Conservation (phyloP, 1,140 invertebrate genomes). For the Augochlora pura region DNA sequence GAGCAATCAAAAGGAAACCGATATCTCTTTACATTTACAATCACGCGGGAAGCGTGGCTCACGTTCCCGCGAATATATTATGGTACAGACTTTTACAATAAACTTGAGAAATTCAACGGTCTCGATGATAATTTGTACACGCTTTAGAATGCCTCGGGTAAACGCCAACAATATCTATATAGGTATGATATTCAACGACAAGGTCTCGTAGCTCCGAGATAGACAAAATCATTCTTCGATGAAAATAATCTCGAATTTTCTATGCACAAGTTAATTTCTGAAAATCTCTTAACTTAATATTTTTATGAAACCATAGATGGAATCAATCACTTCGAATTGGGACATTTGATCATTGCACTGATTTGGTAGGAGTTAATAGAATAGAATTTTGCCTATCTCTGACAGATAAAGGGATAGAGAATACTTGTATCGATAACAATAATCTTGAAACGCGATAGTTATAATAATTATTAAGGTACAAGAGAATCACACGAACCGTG, state of each 20-base stretch:
- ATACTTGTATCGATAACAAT: slow-evolving; percentile 38
- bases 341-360: too few relatives aligned
- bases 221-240: background rate
- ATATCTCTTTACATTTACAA: slow-evolving; percentile 6
- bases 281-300: too few relatives aligned
- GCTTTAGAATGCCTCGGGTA: slow-evolving; percentile 27
- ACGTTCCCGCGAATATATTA: slow-evolving; percentile 13
- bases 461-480: slow-evolving; percentile 69
- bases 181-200: background rate
- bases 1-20: background rate
- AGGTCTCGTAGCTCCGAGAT: slow-evolving; percentile 10
- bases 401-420: slow-evolving; percentile 6
- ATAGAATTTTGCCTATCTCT: too few relatives aligned
- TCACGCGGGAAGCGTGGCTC: background rate
- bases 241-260: too few relatives aligned
- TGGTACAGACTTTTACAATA: slow-evolving; percentile 28
- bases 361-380: too few relatives aligned
- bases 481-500: slow-evolving; percentile 69
- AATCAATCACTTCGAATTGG: too few relatives aligned
- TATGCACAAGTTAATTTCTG: too few relatives aligned
- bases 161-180: background rate
- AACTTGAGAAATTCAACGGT: slow-evolving; percentile 43
- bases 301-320: too few relatives aligned
- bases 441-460: slow-evolving; percentile 34
- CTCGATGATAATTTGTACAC: slow-evolving; percentile 30